Conservation (phyloP, 2,113 vertebrate genomes). For the Addax nasomaculatus region DNA sequence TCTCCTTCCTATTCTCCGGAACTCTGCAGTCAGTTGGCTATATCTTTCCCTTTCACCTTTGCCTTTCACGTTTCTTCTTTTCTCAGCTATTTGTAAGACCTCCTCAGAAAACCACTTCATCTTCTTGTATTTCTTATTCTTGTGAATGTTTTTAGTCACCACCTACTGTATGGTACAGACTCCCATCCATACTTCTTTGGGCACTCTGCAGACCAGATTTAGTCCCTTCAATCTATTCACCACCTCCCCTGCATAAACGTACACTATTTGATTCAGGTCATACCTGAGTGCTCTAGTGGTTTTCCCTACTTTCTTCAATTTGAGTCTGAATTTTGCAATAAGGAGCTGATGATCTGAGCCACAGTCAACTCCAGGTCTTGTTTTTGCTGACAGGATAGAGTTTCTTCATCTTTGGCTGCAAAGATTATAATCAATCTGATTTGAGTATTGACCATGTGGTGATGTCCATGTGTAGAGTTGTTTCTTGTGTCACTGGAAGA, state of each 20-base stretch:
- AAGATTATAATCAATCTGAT: not conserved
- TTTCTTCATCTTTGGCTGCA: not conserved
- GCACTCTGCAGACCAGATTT: not conserved
- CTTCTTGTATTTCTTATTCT: not conserved
- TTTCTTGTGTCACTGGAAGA: not conserved
- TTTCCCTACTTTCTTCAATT: not conserved
- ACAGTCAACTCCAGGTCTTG: not conserved
- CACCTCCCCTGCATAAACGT: not conserved
- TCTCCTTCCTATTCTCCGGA: not conserved
- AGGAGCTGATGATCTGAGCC: not conserved
- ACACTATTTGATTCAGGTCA: not conserved
- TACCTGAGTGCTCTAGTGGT: not conserved
- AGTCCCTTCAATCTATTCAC: not conserved
- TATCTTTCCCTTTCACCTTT: not conserved
- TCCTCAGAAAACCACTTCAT: not conserved
- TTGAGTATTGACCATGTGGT: not conserved
- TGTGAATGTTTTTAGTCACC: not conserved
- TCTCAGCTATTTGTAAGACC: not conserved
- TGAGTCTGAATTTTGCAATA: not conserved
- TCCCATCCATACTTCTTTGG: not conserved
- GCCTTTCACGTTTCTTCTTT: not conserved
- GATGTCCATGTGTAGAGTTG: not conserved
- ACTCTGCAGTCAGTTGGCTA: not conserved
- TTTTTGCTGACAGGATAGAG: not conserved
- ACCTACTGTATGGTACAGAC: not conserved